Evolutionary conservation across 1,140 invertebrate species (phyloP).

Genomic region (Steinernema feltiae): DNA sequence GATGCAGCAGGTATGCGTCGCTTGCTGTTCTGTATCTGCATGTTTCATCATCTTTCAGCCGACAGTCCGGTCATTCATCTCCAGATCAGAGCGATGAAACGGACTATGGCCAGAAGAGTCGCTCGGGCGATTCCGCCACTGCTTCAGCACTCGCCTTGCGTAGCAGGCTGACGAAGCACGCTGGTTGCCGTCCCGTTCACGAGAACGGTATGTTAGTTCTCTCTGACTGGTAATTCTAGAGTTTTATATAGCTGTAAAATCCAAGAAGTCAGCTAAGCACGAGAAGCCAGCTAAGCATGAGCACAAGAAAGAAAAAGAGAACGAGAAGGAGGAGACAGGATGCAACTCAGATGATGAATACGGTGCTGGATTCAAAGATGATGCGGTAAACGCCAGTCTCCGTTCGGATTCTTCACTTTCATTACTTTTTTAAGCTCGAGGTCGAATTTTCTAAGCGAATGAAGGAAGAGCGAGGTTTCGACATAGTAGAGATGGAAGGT

Average conservation of each 20-base stretch:
- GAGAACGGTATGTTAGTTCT: not conserved
- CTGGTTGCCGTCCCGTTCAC: not conserved
- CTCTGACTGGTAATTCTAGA: not conserved
- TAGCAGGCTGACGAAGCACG: not conserved
- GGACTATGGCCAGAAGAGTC: not conserved
- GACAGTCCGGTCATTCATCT: not conserved
- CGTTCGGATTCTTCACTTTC: no score
- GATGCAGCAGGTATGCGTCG: not conserved
- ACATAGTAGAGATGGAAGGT: constrained; percentile 80
- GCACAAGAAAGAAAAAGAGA: not conserved
- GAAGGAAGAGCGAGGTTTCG: constrained; percentile 65
- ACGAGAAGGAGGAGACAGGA: not conserved
- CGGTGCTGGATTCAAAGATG: constrained; percentile 37
- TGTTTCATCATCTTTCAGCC: not conserved
- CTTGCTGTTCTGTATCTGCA: not conserved
- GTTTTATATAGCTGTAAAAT: no score
- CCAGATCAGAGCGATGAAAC: not conserved
- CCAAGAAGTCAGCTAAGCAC: not conserved
- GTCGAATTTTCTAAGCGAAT: constrained; percentile 59
- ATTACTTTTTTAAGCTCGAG: no score
- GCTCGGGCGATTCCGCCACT: not conserved
- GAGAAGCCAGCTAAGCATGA: no score
- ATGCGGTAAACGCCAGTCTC: no score
- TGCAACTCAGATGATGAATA: constrained; percentile 51
- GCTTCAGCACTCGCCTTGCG: not conserved